Evolutionary conservation across 2,888 invertebrate genomes (phyloP), one percentile per base, ranked within the genome.

Genomic region (Sclerodermus sp.): DNA sequence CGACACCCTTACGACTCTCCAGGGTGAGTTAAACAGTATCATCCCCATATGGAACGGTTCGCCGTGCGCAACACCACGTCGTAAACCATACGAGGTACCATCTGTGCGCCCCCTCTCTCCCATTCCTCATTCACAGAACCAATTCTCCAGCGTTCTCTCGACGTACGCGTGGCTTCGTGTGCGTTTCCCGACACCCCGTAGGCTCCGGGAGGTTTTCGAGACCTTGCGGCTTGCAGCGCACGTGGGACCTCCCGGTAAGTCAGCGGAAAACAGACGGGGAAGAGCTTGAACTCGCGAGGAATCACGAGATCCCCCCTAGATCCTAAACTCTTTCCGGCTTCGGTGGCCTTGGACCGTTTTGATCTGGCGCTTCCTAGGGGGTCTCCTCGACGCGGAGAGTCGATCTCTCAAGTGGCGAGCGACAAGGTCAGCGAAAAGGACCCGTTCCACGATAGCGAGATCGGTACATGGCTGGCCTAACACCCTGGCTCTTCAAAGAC

Each of bases 71-170:
- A 63, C 45, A 49, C 40, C 56, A 61, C 57, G 49, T 65, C 65
- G 60, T 67, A 68, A 67, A 68, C 65, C 69, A 63, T 51, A 61
- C 63, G 59, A 57, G 61, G 57, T 57, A 69, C 67, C 69, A 68
- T 67, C 69, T 68, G 66, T 60, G 65, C 66, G 53, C 56, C 59
- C 58, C 23, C 3, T 8, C 23, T 23, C 23, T 8, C 23, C 8
- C 23, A 23, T 23, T 8, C 8, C 8, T 23, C 23, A 23, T 23
- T 8, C 23, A 23, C 23, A 23, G 4, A 8, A 23, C 23, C 23
- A 23, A 23, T 23, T 8, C 23, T 8, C 8, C 23, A 5, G 23
- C 23, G 23, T 8, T 23, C 23, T 23, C 23, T 8, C 8, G 3
- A 23, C 23, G 8, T 23, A 3, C 23, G 23, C 23, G 23, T 8